These are phyloP conservation scores for Butastur rufipennis DNA, from an alignment of 2,113 vertebrate genomes.

Conservation along the genomic window DNA sequence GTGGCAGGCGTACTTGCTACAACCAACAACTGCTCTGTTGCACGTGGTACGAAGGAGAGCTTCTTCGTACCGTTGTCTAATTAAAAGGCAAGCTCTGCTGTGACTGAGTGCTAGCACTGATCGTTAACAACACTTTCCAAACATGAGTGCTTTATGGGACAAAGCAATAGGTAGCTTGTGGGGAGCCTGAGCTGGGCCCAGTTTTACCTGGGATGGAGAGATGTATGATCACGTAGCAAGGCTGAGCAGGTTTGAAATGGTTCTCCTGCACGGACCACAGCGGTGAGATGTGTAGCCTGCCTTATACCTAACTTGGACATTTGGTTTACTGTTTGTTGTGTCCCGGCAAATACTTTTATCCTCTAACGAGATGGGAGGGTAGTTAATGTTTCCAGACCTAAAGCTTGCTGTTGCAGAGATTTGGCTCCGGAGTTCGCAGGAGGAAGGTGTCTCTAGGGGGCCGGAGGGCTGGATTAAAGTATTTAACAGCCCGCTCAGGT, in stretches of 20 bases:
- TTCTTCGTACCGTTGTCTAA: background rate
- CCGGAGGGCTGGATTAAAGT: conserved; percentile 51
- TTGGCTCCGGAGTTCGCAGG: conserved; percentile 57
- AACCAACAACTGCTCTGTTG: background rate
- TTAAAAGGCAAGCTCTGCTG: background rate
- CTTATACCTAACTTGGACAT: background rate
- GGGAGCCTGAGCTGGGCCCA: background rate
- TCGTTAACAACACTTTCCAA: background rate
- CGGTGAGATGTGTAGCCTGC: background rate
- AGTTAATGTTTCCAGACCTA: conserved; percentile 59
- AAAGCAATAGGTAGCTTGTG: background rate
- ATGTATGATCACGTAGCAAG: background rate
- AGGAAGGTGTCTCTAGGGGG: conserved; percentile 56
- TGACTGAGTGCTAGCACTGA: background rate
- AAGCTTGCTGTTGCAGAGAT: conserved; percentile 52
- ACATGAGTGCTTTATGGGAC: background rate
- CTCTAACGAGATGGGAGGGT: conserved; percentile 33
- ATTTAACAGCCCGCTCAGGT: conserved; percentile 28
- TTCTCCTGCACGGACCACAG: background rate
- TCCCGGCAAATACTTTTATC: background rate
- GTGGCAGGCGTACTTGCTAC: background rate
- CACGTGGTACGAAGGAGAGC: fast-evolving
- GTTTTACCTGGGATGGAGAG: background rate
- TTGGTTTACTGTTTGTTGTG: background rate
- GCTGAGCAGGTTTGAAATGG: background rate